Conservation (phyloP, 2,888 invertebrate species). For the Sipha maydis region DNA sequence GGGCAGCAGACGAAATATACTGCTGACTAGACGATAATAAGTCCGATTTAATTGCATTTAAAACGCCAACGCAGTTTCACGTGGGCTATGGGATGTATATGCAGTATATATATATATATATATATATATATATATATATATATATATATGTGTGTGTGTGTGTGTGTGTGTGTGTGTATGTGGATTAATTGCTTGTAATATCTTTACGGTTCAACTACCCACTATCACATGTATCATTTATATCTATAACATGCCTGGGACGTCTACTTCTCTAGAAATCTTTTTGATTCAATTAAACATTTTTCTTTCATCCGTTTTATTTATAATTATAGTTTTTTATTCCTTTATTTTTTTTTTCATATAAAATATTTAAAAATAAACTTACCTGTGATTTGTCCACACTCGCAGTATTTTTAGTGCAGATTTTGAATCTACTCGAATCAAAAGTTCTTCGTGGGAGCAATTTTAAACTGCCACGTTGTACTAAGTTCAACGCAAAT, state of each 20-base stretch:
- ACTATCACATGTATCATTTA: neutral
- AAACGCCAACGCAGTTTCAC: constrained; percentile 36
- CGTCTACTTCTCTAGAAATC: neutral
- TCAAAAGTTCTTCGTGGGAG: too few species aligned
- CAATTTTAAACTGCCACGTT: too few species aligned
- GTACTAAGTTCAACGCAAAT: too few species aligned
- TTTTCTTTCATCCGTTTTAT: neutral
- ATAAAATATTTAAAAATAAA: neutral
- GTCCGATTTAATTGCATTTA: constrained; percentile 49
- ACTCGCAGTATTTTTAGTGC: too few species aligned
- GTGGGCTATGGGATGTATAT: constrained; percentile 4
- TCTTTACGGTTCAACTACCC: constrained; percentile 6
- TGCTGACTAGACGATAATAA: constrained; percentile 15
- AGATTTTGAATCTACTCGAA: too few species aligned
- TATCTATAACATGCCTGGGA: neutral
- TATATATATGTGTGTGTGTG: too few species aligned
- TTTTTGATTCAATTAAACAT: neutral
- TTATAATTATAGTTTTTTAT: neutral
- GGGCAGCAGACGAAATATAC: constrained; percentile 21
- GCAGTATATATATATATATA: too few species aligned
- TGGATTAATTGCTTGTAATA: neutral
- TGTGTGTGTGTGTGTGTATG: too few species aligned
- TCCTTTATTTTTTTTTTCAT: neutral
- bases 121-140: too few species aligned
- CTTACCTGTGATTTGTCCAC: too few species aligned